phyloP scores from a whole-genome alignment of 1,140 invertebrate species.

The Pseudachorutes palmiensis region DNA sequence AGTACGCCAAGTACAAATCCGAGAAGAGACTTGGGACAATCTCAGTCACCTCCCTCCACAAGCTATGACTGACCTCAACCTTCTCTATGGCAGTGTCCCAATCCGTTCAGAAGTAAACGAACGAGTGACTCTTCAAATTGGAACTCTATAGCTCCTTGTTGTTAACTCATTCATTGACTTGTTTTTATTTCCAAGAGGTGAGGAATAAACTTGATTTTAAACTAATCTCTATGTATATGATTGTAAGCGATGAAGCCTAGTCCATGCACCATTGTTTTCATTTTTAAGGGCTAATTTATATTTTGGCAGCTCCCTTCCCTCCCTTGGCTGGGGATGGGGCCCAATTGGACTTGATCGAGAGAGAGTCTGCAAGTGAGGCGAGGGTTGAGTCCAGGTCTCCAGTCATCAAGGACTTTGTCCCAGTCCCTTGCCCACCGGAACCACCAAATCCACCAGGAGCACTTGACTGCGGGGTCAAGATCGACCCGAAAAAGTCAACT shows the following conservation, averaged over 20 bases:
- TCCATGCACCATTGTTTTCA: conserved; percentile 12
- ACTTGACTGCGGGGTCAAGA: conserved; percentile 34
- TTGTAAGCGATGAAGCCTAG: too few relatives aligned
- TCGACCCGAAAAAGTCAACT: conserved; percentile 39
- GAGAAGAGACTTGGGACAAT: conserved; percentile 48
- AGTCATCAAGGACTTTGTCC: conserved; percentile 33
- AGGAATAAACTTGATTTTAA: too few relatives aligned
- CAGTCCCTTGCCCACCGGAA: conserved; percentile 13
- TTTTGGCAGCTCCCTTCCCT: conserved; percentile 22
- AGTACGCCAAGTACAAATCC: conserved; percentile 64
- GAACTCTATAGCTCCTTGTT: too few relatives aligned
- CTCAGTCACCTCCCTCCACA: conserved; percentile 23
- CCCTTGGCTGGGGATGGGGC: conserved; percentile 33
- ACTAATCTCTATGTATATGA: too few relatives aligned
- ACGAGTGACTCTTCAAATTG: conserved; percentile 24
- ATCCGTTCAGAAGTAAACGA: conserved; percentile 18
- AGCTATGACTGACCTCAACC: conserved; percentile 29
- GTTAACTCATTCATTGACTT: not conserved
- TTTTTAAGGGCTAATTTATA: not conserved
- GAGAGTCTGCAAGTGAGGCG: conserved; percentile 35
- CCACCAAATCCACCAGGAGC: conserved; percentile 14
- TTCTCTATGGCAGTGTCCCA: conserved; percentile 26
- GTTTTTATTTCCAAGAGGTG: not conserved
- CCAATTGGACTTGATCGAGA: conserved; percentile 37
- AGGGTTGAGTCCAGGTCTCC: conserved; percentile 36